Evolutionary conservation across 2,113 vertebrate species (phyloP).

Genomic region (Poecile atricapillus): DNA sequence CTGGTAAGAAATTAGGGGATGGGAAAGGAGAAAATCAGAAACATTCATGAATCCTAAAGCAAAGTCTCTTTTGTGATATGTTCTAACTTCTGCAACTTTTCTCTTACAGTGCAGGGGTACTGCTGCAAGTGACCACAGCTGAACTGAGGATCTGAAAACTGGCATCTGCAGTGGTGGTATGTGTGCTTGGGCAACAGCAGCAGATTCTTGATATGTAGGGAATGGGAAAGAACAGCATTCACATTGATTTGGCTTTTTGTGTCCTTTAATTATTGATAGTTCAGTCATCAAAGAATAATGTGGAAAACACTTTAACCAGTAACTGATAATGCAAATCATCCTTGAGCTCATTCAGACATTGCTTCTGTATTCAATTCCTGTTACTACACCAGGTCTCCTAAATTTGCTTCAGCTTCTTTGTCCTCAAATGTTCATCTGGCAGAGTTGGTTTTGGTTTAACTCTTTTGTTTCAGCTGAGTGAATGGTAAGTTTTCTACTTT

Average conservation of each 20-base stretch:
- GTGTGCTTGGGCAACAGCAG: background rate
- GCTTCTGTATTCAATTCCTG: background rate
- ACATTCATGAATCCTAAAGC: background rate
- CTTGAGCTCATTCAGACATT: slow-evolving; percentile 2
- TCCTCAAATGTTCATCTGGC: background rate
- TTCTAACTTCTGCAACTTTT: background rate
- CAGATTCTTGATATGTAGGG: no score
- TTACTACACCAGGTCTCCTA: background rate
- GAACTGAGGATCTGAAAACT: background rate
- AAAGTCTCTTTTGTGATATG: background rate
- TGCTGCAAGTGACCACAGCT: background rate
- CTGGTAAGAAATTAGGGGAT: background rate
- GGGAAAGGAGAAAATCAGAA: background rate
- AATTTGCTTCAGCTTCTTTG: background rate
- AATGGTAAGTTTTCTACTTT: background rate
- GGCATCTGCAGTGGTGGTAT: background rate
- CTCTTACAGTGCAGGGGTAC: background rate
- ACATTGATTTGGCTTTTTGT: background rate
- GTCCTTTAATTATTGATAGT: background rate
- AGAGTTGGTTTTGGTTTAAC: background rate
- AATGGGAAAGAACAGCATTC: background rate
- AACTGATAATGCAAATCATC: background rate
- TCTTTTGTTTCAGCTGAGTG: background rate
- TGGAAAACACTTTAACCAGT: background rate
- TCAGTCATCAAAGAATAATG: background rate